Percentiles rank a stretch among this genome's conserved stretches.
These are phyloP conservation scores for Aquatica leii DNA, from an alignment of 2,888 invertebrate species.

Conservation along the genomic window DNA sequence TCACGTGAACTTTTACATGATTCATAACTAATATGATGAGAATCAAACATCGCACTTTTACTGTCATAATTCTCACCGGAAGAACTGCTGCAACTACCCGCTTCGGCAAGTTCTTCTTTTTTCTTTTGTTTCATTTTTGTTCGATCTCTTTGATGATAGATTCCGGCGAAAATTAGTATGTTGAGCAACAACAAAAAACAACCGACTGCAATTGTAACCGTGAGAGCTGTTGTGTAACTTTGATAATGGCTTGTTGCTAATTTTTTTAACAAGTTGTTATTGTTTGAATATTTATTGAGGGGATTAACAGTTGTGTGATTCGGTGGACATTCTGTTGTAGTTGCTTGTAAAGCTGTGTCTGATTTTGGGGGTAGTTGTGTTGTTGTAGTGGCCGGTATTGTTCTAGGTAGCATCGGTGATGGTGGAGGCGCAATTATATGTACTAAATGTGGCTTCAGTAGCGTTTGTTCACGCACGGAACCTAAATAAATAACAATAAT, in stretches of 20 bases:
- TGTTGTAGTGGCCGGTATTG: slow-evolving; percentile 54
- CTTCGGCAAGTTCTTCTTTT: slow-evolving; percentile 77
- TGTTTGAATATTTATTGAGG: slow-evolving; percentile 63
- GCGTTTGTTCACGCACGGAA: slow-evolving; percentile 77
- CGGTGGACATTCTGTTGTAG: slow-evolving; percentile 79
- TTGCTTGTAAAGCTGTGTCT: slow-evolving; percentile 62
- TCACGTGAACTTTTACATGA: slow-evolving; percentile 60
- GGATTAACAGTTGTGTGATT: slow-evolving; percentile 64
- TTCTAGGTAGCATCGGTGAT: slow-evolving; percentile 58
- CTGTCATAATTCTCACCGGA: slow-evolving; percentile 67
- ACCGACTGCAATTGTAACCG: slow-evolving; percentile 87
- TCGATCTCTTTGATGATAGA: slow-evolving; percentile 82
- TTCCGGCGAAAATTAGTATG: slow-evolving; percentile 87
- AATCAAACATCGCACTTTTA: slow-evolving; percentile 55
- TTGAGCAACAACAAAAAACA: slow-evolving; percentile 83
- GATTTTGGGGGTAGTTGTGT: slow-evolving; percentile 64
- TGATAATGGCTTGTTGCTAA: slow-evolving; percentile 86
- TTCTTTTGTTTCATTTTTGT: slow-evolving; percentile 69
- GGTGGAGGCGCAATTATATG: slow-evolving; percentile 65
- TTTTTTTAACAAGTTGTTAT: slow-evolving; percentile 75
- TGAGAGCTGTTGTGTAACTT: slow-evolving; percentile 87
- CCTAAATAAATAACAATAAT: slow-evolving; percentile 61
- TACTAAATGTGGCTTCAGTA: slow-evolving; percentile 71
- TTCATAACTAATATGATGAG: slow-evolving; percentile 41
- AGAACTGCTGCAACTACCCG: slow-evolving; percentile 74